Evolutionary conservation across 2,888 invertebrate species (phyloP), one percentile per base, ranked within the genome.

Genomic region (Operophtera brumata): DNA sequence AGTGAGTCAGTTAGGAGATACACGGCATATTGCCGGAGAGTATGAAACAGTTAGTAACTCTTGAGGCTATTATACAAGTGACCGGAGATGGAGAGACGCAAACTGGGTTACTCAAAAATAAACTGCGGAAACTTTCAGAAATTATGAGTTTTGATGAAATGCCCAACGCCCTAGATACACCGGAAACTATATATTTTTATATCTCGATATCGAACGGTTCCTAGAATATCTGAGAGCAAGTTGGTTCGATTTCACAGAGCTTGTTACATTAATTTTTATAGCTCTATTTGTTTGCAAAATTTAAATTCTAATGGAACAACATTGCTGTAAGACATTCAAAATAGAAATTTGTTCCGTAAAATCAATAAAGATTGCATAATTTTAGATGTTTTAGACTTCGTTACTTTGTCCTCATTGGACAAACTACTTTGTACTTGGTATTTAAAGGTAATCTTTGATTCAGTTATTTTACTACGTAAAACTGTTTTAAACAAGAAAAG

Each of bases 111-210:
- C 65, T 76, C 81, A 75, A 84, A 84, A 86, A 83, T 78, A 80
- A 77, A 78, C 78, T 70, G 70, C 88, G 89, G 88, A 88, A 87
- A 86, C 82, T 76, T 75, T 48, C 72, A 77, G 76, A 77, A 86
- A 87, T 88, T 88, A 89, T 89, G 85, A 88, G 77, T 86, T 87
- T 87, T 83, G 85, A 87, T 85, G 87, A 86, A 86, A 86, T 75
- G 77, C 77, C 77, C 60, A 61, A 65, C 75, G 75, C 67, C 71
- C 73, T 66, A 66, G 73, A 75, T 67, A 57, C 59, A 71, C 80
- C 84, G 87, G 87, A 87, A 80, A 82, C 78, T 73, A 69, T 70
- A 71, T 74, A 73, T 73, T 75, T 76, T 77, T 72, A 72, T 69
- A 68, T 51, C 66, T 57, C 50, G 61, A 64, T 67, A 73, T 56